These are phyloP conservation scores for Gymnoscelis rufifasciata DNA, from an alignment of 2,888 invertebrate species.

Conservation along the genomic window DNA sequence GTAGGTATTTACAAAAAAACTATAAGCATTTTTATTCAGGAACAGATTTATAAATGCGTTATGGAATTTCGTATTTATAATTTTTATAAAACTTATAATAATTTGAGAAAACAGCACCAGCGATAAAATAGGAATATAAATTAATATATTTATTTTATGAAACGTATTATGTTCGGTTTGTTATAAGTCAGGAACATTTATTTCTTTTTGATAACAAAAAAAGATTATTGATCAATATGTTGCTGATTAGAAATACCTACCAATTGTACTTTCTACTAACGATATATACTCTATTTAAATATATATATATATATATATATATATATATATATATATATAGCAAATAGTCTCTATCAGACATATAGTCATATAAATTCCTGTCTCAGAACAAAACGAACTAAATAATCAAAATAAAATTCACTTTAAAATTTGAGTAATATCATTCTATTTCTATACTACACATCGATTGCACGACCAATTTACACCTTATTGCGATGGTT, in stretches of 20 bases:
- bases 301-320: too few species aligned
- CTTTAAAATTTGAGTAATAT: slow-evolving; percentile 22
- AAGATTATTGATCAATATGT: neutral
- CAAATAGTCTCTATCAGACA: too few species aligned
- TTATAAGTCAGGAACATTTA: slow-evolving; percentile 5
- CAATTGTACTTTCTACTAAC: neutral
- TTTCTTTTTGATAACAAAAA: neutral
- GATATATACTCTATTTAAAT: too few species aligned
- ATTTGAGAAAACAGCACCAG: slow-evolving; percentile 56
- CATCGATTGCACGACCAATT: slow-evolving; percentile 62
- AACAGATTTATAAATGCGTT: slow-evolving; percentile 20
- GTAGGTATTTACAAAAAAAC: slow-evolving; percentile 8
- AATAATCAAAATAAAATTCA: slow-evolving; percentile 6
- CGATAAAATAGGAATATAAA: slow-evolving; percentile 32
- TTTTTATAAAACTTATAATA: slow-evolving; percentile 26
- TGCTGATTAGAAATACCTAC: neutral
- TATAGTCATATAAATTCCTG: slow-evolving; percentile 6
- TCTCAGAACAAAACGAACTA: slow-evolving; percentile 5
- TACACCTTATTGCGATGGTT: slow-evolving; percentile 46
- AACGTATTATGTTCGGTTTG: neutral
- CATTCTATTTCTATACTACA: slow-evolving; percentile 46
- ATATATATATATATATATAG: too few species aligned
- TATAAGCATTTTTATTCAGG: slow-evolving; percentile 8
- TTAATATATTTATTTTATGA: slow-evolving; percentile 6
- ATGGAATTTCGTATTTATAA: slow-evolving; percentile 19